Evolutionary conservation across 2,888 invertebrate species (phyloP).

Genomic region (Mesorhabditis belari): DNA sequence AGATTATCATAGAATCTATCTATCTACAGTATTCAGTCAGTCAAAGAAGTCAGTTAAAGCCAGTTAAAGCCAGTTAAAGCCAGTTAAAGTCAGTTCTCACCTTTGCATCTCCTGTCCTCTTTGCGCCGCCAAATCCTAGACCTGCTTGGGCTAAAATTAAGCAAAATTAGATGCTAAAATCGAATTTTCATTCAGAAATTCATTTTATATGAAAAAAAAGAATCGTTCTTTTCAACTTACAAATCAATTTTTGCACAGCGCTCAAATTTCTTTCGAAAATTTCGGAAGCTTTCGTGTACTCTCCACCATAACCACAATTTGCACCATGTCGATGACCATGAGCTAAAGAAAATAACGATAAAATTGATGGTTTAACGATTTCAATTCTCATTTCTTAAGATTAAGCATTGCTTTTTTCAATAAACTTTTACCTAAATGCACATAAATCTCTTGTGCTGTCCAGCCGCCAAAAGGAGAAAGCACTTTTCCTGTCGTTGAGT

Average conservation of each 20-base stretch:
- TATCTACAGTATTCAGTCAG: no score
- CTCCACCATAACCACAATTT: slow-evolving; percentile 20
- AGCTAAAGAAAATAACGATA: slow-evolving; percentile 15
- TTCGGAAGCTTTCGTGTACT: slow-evolving; percentile 30
- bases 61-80: no score
- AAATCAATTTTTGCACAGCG: slow-evolving; percentile 32
- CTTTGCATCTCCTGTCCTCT: neutral
- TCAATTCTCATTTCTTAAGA: neutral
- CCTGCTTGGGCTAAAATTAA: neutral
- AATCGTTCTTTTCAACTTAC: slow-evolving; percentile 5
- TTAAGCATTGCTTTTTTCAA: neutral
- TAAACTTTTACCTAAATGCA: slow-evolving; percentile 24
- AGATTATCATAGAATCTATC: no score
- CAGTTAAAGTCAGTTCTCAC: no score
- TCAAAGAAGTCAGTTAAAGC: no score
- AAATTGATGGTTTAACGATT: slow-evolving; percentile 3
- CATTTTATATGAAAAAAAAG: no score
- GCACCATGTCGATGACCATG: slow-evolving; percentile 25
- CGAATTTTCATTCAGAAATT: no score
- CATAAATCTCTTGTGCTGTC: slow-evolving; percentile 27
- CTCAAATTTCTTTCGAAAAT: slow-evolving; percentile 30
- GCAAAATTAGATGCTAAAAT: no score
- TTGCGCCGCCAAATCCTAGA: neutral
- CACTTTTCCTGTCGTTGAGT: slow-evolving; percentile 29
- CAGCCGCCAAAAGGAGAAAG: slow-evolving; percentile 29